Percentiles rank a stretch among this genome's conserved stretches.
Conservation (phyloP, 2,888 invertebrate species). For the Caradrina kadenii region DNA sequence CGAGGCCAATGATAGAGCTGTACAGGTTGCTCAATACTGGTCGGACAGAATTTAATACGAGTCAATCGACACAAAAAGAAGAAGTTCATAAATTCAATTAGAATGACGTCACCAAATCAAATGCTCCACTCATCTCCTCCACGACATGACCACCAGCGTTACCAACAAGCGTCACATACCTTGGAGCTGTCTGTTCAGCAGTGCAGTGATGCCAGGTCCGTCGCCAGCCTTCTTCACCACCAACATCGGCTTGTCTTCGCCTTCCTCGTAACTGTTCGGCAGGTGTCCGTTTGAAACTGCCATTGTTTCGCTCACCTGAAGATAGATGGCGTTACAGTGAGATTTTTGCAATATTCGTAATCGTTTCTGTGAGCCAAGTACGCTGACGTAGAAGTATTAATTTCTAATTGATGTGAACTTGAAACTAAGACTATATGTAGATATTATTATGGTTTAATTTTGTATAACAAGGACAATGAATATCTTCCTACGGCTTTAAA, state of each 20-base stretch:
- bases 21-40: no score
- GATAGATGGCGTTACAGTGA: neutral
- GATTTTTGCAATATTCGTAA: neutral
- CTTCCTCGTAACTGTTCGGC: constrained; percentile 93
- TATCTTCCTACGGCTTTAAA: neutral
- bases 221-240: constrained; percentile 94
- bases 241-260: constrained; percentile 94
- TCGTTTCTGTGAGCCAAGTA: neutral
- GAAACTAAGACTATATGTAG: no score
- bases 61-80: no score
- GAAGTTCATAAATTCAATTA: no score
- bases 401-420: no score
- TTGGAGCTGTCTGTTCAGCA: constrained; percentile 94
- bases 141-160: neutral
- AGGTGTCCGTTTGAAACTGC: constrained; percentile 93
- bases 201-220: constrained; percentile 94
- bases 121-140: constrained; percentile 24
- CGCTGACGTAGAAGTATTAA: no score
- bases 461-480: no score
- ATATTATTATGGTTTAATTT: no score
- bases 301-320: constrained; percentile 95
- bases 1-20: no score
- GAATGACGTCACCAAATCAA: constrained; percentile 30
- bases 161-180: constrained; percentile 83
- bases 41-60: no score